phyloP scores from a whole-genome alignment of 2,113 vertebrate species.

The Fregata magnificens region DNA sequence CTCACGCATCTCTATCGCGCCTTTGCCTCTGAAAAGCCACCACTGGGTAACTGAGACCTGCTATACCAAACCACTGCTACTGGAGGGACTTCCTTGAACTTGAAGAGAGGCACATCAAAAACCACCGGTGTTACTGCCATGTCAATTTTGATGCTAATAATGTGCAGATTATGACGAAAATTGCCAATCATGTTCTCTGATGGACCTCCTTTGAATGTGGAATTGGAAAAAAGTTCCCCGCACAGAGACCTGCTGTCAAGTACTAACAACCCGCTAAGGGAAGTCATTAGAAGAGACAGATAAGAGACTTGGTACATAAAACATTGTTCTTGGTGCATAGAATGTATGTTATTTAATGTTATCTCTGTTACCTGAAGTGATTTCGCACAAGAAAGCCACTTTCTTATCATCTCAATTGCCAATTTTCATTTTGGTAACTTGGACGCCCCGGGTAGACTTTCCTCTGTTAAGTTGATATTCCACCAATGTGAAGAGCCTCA shows the following conservation, averaged over 20 bases:
- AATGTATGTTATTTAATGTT: conserved; percentile 90
- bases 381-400: conserved; percentile 83
- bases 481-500: conserved; percentile 90
- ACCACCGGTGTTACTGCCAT: conserved; percentile 88
- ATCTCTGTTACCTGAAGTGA: conserved; percentile 88
- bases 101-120: conserved; percentile 87
- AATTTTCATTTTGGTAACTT: conserved; percentile 90
- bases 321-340: conserved; percentile 94
- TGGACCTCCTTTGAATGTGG: conserved; percentile 98
- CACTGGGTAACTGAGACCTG: conserved; percentile 74
- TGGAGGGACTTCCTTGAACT: conserved; percentile 90
- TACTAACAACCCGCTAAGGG: conserved; percentile 99
- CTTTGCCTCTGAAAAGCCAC: conserved; percentile 73
- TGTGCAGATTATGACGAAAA: conserved; percentile 99
- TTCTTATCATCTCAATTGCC: conserved; percentile 88
- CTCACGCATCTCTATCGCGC: conserved; percentile 52
- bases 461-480: conserved; percentile 88
- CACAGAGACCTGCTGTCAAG: conserved; percentile 98
- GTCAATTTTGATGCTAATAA: conserved; percentile 99
- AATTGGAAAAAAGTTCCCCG: conserved; percentile 96
- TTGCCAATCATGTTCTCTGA: conserved; percentile 99
- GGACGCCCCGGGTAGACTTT: conserved; percentile 84
- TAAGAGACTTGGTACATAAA: conserved; percentile 97
- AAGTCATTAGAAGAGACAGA: conserved; percentile 99
- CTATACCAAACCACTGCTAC: conserved; percentile 75